Percentiles rank a stretch among this genome's conserved stretches.
Evolutionary conservation across 2,113 vertebrate species (phyloP).

Genomic region (Brachyistius frenatus): DNA sequence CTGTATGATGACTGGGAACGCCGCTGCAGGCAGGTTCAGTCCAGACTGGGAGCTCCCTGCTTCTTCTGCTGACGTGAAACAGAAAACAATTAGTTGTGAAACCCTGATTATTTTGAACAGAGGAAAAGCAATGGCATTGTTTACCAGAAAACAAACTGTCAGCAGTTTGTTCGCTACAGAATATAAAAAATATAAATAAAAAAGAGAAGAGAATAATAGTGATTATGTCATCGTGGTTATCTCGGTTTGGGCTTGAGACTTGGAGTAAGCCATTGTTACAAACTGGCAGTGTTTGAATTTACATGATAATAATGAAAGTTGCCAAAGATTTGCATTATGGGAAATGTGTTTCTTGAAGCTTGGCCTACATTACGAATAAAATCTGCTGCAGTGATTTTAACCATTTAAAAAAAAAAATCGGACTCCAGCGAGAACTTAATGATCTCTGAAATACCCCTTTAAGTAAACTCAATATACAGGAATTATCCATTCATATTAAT

Average conservation of each 20-base stretch:
- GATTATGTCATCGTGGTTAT: too few relatives aligned
- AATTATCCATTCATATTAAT: not conserved
- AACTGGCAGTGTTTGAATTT: not conserved
- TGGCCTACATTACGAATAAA: not conserved
- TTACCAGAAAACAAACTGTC: too few relatives aligned
- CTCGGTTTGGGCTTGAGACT: too few relatives aligned
- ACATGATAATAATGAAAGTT: too few relatives aligned
- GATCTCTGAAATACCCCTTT: not conserved
- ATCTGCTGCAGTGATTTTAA: not conserved
- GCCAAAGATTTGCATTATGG: too few relatives aligned
- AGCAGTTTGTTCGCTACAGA: too few relatives aligned
- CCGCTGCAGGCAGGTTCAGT: conserved; percentile 16
- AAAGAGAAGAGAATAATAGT: too few relatives aligned
- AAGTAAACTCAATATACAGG: not conserved
- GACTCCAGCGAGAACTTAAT: not conserved
- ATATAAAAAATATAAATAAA: too few relatives aligned
- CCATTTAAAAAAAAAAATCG: too few relatives aligned
- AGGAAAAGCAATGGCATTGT: not conserved
- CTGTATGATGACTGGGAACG: conserved; percentile 59
- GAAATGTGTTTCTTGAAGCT: too few relatives aligned
- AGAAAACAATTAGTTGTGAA: conserved; percentile 8
- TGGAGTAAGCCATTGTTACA: too few relatives aligned
- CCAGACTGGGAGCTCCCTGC: conserved; percentile 5
- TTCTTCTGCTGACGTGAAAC: conserved; percentile 62
- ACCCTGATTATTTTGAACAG: not conserved